A percentile compares a stretch with the other conserved stretches of the same genome.
These are phyloP conservation scores for Notamacropus eugenii DNA, from an alignment of 2,797 vertebrate genomes.

Conservation along the genomic window DNA sequence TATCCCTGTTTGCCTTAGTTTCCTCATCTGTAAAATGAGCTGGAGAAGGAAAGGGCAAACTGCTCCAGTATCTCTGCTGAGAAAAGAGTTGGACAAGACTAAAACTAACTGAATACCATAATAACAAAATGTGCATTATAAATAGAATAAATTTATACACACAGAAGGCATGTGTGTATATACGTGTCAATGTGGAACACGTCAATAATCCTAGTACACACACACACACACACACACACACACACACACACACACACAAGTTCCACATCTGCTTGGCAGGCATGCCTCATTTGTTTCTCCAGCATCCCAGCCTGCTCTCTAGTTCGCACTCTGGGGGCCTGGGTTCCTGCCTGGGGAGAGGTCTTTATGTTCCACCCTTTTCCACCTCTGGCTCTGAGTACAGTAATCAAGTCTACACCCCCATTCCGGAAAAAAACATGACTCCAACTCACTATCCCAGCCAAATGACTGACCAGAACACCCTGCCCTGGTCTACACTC, in stretches of 20 bases:
- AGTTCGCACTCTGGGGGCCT: not conserved
- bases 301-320: too few species aligned
- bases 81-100: not conserved
- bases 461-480: not conserved
- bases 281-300: too few species aligned
- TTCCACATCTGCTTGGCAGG: too few species aligned
- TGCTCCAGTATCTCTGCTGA: not conserved
- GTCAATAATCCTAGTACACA: too few species aligned
- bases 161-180: not conserved
- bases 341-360: not conserved
- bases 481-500: too few species aligned
- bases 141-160: not conserved
- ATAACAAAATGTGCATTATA: not conserved
- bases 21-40: not conserved
- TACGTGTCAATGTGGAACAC: not conserved
- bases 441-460: not conserved
- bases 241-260: too few species aligned
- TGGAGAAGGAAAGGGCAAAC: not conserved
- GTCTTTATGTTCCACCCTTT: not conserved
- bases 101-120: too few species aligned
- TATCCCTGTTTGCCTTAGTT: not conserved
- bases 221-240: too few species aligned
- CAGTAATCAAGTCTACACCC: not conserved
- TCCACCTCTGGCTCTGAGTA: not conserved
- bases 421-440: not conserved